Conservation (phyloP, 2,797 vertebrate species). For the Leuciscus waleckii region DNA sequence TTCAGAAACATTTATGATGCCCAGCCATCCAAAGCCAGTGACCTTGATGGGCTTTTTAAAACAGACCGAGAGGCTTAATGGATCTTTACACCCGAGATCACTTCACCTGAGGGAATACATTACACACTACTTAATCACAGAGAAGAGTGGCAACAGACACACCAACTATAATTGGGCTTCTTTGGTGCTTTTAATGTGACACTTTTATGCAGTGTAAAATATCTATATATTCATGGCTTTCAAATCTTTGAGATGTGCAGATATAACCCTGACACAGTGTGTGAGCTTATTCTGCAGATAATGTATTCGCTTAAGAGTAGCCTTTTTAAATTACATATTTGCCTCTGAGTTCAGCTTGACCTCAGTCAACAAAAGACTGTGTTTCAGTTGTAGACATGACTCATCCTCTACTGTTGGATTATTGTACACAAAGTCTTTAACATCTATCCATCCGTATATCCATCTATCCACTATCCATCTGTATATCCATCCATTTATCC, state of each 20-base stretch:
- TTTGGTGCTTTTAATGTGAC: slow-evolving; percentile 11
- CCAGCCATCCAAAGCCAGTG: slow-evolving; percentile 29
- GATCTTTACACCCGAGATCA: slow-evolving; percentile 40
- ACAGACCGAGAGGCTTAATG: slow-evolving; percentile 45
- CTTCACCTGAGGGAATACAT: slow-evolving; percentile 35
- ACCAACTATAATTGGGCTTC: neutral
- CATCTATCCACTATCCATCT: neutral
- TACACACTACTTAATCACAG: slow-evolving; percentile 13
- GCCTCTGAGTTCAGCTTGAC: neutral
- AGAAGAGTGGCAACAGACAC: slow-evolving; percentile 6
- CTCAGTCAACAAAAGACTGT: neutral
- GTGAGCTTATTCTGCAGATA: neutral
- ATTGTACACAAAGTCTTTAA: slow-evolving; percentile 1
- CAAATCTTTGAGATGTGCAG: neutral
- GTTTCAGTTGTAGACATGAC: neutral
- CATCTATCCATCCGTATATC: neutral
- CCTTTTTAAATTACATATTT: neutral
- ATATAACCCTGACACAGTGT: neutral
- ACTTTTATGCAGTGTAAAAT: neutral
- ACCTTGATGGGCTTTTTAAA: slow-evolving; percentile 46
- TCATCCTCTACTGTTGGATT: neutral
- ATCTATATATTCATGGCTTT: neutral
- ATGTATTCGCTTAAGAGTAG: neutral
- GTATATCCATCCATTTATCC: rapidly evolving
- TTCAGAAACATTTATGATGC: slow-evolving; percentile 44